phyloP scores from a whole-genome alignment of 2,113 vertebrate genomes.

The Protobothrops mucrosquamatus region DNA sequence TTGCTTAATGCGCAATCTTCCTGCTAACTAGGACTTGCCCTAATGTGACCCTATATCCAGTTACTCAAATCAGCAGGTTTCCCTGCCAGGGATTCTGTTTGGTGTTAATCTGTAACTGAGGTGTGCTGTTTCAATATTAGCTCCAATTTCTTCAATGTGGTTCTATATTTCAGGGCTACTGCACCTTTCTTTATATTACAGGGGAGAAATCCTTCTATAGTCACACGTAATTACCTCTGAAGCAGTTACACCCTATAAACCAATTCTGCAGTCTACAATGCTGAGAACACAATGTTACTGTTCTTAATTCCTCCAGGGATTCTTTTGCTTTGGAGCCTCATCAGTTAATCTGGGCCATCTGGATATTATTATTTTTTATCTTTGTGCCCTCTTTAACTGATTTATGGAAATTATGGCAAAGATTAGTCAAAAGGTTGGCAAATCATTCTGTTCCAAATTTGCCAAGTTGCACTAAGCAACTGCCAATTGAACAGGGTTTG shows the following conservation, averaged over 20 bases:
- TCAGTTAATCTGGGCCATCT: not conserved
- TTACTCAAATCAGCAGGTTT: not conserved
- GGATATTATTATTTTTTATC: not conserved
- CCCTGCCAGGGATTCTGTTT: not conserved
- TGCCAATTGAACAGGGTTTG: not conserved
- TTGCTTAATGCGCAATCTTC: not conserved
- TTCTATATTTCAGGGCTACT: not conserved
- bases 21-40: not conserved
- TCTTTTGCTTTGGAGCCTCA: not conserved
- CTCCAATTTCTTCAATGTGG: not conserved
- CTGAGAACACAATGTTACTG: not conserved
- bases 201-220: not conserved
- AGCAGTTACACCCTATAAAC: not conserved
- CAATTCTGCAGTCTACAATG: not conserved
- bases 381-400: not conserved
- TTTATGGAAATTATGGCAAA: not conserved
- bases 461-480: not conserved
- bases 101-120: not conserved
- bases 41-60: not conserved
- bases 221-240: not conserved
- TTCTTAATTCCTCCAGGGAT: not conserved
- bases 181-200: not conserved
- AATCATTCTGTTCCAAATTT: not conserved
- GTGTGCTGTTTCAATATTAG: not conserved
- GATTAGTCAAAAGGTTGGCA: not conserved